These are phyloP conservation scores for Apodemia hepburni DNA, from an alignment of 2,888 invertebrate species.

Conservation along the genomic window DNA sequence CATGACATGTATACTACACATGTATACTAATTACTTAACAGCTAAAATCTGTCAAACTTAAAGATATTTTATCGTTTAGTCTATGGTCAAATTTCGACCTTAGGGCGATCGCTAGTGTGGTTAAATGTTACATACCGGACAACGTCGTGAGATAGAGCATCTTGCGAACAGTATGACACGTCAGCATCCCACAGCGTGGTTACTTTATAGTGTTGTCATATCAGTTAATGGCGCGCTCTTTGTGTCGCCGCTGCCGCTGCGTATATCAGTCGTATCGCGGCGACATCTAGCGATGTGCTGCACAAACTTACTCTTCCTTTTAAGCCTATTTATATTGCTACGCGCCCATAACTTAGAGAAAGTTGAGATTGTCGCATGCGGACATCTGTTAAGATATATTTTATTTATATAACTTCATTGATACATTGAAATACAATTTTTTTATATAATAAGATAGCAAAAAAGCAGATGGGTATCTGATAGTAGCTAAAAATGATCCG, in stretches of 20 bases:
- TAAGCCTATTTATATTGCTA: slow-evolving; percentile 9
- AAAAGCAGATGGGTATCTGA: too few relatives aligned
- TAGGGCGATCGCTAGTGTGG: too few relatives aligned
- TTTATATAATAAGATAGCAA: too few relatives aligned
- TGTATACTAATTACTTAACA: too few relatives aligned
- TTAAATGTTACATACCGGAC: not conserved
- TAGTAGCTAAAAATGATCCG: too few relatives aligned
- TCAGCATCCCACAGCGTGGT: slow-evolving; percentile 57
- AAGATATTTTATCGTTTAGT: too few relatives aligned
- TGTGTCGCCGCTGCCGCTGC: slow-evolving; percentile 55
- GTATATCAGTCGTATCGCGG: slow-evolving; percentile 40
- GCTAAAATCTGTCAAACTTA: too few relatives aligned
- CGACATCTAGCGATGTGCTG: slow-evolving; percentile 40
- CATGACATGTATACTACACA: too few relatives aligned
- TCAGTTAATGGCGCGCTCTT: slow-evolving; percentile 65
- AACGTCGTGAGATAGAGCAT: slow-evolving; percentile 45
- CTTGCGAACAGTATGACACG: slow-evolving; percentile 34
- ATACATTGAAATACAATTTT: too few relatives aligned
- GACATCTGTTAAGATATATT: not conserved
- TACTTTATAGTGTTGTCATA: slow-evolving; percentile 76
- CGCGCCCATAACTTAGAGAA: slow-evolving; percentile 11
- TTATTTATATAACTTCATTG: not conserved
- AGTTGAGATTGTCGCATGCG: slow-evolving; percentile 13
- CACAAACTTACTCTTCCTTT: slow-evolving; percentile 10
- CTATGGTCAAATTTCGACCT: too few relatives aligned